Evolutionary conservation across 1,140 invertebrate species (phyloP).

Genomic region (Nylanderia fulva): DNA sequence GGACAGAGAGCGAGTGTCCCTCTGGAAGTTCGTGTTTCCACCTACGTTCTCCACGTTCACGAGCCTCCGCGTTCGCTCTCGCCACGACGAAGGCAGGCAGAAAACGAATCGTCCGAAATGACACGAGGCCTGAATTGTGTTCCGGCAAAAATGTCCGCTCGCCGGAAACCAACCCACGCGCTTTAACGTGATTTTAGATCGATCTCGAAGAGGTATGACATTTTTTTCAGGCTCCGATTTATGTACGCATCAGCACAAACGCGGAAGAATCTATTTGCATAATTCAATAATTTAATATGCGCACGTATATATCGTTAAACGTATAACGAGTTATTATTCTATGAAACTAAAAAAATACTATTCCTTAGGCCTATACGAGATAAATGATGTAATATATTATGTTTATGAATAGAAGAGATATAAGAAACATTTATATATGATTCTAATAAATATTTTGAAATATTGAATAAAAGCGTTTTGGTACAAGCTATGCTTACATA

Average conservation of each 20-base stretch:
- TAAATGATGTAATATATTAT: neutral
- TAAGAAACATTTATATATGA: neutral
- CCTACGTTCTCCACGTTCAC: slow-evolving; percentile 69
- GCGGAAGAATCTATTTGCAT: neutral
- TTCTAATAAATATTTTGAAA: neutral
- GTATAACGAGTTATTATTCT: neutral
- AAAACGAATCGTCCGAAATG: slow-evolving; percentile 72
- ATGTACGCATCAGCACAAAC: neutral
- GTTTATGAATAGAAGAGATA: neutral
- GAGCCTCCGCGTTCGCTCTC: slow-evolving; percentile 34
- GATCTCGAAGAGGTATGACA: neutral
- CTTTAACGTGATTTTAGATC: slow-evolving; percentile 41
- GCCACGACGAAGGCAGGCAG: slow-evolving; percentile 47
- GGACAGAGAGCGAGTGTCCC: slow-evolving; percentile 53
- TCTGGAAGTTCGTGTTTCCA: slow-evolving; percentile 73
- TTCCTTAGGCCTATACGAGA: neutral
- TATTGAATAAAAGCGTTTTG: neutral
- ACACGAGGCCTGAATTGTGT: slow-evolving; percentile 64
- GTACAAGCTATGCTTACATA: neutral
- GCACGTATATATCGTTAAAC: neutral
- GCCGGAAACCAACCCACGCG: slow-evolving; percentile 62
- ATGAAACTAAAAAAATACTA: neutral
- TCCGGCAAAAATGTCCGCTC: slow-evolving; percentile 60
- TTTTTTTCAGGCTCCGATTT: neutral
- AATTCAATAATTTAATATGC: neutral